Evolutionary conservation across 2,888 invertebrate genomes (phyloP).

Genomic region (Ligdia adustata): DNA sequence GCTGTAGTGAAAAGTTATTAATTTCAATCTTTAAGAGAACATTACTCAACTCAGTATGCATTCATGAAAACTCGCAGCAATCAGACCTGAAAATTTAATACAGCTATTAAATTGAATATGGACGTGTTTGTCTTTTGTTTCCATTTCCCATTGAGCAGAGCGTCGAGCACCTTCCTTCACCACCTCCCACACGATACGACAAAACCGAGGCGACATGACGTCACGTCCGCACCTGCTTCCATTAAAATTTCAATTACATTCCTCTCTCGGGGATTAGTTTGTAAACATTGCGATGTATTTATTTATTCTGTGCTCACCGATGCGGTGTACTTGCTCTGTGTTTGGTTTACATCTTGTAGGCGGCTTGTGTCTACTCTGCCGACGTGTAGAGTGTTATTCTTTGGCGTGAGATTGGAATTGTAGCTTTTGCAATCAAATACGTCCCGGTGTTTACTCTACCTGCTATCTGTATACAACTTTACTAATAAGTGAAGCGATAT

Average conservation of each 20-base stretch:
- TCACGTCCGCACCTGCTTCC: slow-evolving; percentile 38
- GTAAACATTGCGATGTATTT: slow-evolving; percentile 36
- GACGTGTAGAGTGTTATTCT: slow-evolving; percentile 1
- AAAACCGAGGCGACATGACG: slow-evolving; percentile 18
- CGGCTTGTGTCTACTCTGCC: neutral
- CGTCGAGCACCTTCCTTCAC: neutral
- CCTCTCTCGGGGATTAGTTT: slow-evolving; percentile 32
- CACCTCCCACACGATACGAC: slow-evolving; percentile 1
- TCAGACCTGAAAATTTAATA: too few species aligned
- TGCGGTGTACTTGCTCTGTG: slow-evolving; percentile 2
- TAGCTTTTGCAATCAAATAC: too few species aligned
- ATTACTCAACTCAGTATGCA: too few species aligned
- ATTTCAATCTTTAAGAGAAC: too few species aligned
- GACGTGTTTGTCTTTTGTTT: slow-evolving; percentile 6
- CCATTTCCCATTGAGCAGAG: neutral
- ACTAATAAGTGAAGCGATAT: too few species aligned
- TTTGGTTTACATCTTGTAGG: slow-evolving; percentile 19
- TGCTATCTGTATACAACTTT: too few species aligned
- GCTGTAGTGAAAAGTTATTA: too few species aligned
- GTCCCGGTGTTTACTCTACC: too few species aligned
- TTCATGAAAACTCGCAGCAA: too few species aligned
- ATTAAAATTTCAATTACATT: slow-evolving; percentile 43
- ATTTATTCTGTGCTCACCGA: slow-evolving; percentile 29
- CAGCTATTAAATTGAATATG: too few species aligned
- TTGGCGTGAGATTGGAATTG: neutral